Evolutionary conservation across 2,113 vertebrate species (phyloP).

Genomic region (Mohoua ochrocephala): DNA sequence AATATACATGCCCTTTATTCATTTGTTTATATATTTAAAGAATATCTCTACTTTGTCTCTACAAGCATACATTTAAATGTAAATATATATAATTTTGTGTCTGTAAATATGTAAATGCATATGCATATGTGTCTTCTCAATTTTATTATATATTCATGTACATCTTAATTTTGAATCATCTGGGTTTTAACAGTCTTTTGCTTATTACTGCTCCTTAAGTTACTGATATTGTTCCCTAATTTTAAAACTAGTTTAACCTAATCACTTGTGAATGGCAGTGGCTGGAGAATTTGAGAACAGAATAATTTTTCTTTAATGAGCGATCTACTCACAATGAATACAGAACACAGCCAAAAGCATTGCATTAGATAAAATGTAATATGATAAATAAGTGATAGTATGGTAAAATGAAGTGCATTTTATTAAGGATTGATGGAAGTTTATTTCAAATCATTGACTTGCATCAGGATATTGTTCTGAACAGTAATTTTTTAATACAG

Average conservation of each 20-base stretch:
- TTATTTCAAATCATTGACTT: not conserved
- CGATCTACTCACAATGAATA: not conserved
- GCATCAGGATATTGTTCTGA: not conserved
- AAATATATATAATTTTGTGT: not conserved
- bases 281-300: not conserved
- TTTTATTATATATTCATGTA: not conserved
- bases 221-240: not conserved
- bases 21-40: not conserved
- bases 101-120: not conserved
- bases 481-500: not conserved
- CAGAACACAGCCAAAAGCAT: not conserved
- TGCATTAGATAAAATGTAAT: not conserved
- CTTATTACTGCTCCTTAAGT: not conserved
- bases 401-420: not conserved
- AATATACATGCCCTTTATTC: not conserved
- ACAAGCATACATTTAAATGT: not conserved
- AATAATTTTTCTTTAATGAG: not conserved
- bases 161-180: not conserved
- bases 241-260: conserved; percentile 3
- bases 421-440: not conserved
- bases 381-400: too few species aligned
- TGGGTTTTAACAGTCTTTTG: not conserved
- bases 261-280: not conserved
- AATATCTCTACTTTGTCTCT: not conserved
- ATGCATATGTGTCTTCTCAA: not conserved